Percentiles rank a stretch among this genome's conserved stretches.
Evolutionary conservation across 2,113 vertebrate genomes (phyloP).

Genomic region (Zosterops lateralis): DNA sequence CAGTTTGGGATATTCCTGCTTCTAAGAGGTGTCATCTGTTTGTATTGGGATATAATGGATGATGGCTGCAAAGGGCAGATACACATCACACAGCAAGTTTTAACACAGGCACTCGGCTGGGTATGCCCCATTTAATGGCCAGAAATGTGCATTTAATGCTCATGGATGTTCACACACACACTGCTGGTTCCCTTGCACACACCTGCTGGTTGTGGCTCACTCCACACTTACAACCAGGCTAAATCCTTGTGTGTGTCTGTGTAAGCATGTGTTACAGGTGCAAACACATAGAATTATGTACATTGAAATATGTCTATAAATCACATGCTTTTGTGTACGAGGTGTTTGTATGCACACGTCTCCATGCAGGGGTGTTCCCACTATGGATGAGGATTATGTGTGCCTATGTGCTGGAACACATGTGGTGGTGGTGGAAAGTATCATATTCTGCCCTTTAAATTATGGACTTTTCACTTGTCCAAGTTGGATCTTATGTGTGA

Average conservation of each 20-base stretch:
- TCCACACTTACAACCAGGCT: accelerated
- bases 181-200: not conserved
- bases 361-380: accelerated
- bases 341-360: accelerated
- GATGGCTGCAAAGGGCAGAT: accelerated
- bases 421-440: accelerated
- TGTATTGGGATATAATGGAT: accelerated
- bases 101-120: accelerated
- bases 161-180: accelerated
- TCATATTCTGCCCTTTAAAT: not conserved
- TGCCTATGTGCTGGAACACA: accelerated
- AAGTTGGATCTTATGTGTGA: accelerated
- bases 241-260: accelerated
- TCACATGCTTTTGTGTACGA: accelerated
- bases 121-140: accelerated
- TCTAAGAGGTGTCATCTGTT: not conserved
- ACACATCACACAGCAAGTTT: accelerated
- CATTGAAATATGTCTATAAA: accelerated
- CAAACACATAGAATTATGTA: accelerated
- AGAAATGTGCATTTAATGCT: accelerated
- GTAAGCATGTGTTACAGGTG: accelerated
- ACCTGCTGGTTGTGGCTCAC: not conserved
- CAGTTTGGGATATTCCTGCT: not conserved
- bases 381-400: accelerated
- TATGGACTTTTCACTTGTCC: not conserved